Base-by-base conservation (phyloP, 2,888 invertebrate species). In the Seira musarum region DNA sequence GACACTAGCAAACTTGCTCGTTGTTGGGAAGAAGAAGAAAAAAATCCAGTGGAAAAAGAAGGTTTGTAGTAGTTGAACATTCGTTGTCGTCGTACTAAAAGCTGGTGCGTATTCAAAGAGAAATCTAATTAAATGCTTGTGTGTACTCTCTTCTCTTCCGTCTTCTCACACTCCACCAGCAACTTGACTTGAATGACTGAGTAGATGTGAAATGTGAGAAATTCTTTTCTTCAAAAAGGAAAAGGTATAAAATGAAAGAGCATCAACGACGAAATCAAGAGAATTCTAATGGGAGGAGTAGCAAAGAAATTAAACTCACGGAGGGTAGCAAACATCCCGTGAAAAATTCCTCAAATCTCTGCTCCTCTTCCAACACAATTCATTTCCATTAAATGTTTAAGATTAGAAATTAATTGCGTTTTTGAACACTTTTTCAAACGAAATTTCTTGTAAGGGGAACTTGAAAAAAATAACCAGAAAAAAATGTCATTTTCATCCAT, bases 91-190 rank as follows among this genome's bases (percentile, higher is more conserved):
- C 6, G 6, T 40, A 8, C 13, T 40, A 40, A 40, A 40, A 40
- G 40, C 40, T 40, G 40, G 6, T 40, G 40, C 40, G 40, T 40
- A 40, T 40, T 40, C 40, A 40, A 40, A 40, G 40, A 61, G 78
- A 40, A 78, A 78, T 71, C 67, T 78, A 78, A 78, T 78, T 78
- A 78, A 78, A 64, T 60, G 60, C 78, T 71, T 57, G 53, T 61
- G 61, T 57, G 8, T 21, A 10, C 53, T 49, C 53, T 68, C 53
- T 6, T 68, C 68, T 69, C 19, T 15, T 15, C 8, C 22, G 49
- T 40, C 6, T 6, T 40, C 40, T 40, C 40, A 40, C 40, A n/a
- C n/a, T 40, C 13, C n/a, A n/a, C n/a, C 2, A 17, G 1, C 22
- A 17, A 22, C 49, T 67, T 67, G 24, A 49, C 49, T 22, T 67